phyloP scores from a whole-genome alignment of 2,888 invertebrate species.

The Sesamia inferens region DNA sequence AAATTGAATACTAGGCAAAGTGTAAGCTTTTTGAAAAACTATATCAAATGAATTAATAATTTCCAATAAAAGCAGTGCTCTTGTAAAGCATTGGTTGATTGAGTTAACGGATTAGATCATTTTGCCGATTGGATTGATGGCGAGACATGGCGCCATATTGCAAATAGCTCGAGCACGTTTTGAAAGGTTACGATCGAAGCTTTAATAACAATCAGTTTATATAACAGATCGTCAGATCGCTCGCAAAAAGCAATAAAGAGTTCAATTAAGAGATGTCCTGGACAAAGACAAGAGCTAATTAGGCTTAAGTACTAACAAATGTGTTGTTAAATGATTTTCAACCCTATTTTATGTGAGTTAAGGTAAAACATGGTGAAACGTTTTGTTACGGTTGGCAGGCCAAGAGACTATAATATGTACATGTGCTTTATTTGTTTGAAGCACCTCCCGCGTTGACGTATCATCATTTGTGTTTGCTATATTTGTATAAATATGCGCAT shows the following conservation, averaged over 20 bases:
- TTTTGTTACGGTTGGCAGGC: conserved; percentile 66
- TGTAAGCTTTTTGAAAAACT: neutral
- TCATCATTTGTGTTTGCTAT: conserved; percentile 73
- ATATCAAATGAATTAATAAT: neutral
- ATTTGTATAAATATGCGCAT: conserved; percentile 35
- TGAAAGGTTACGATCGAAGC: conserved; percentile 19
- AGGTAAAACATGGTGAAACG: conserved; percentile 50
- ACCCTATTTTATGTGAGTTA: conserved; percentile 52
- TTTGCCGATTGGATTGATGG: conserved; percentile 6
- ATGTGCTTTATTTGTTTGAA: conserved; percentile 74
- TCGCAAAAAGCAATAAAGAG: conserved; percentile 60
- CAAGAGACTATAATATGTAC: conserved; percentile 71
- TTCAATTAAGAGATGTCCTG: conserved; percentile 67
- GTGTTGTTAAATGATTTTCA: conserved; percentile 38
- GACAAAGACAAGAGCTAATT: conserved; percentile 75
- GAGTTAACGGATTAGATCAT: conserved; percentile 7
- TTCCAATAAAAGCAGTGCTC: neutral
- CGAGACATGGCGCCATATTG: conserved; percentile 34
- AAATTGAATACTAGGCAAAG: conserved; percentile 10
- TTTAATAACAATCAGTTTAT: conserved; percentile 47
- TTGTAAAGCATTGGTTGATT: conserved; percentile 27
- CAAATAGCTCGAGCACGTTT: conserved; percentile 7
- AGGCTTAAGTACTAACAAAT: conserved; percentile 64
- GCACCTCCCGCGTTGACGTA: conserved; percentile 75
- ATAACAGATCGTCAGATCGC: conserved; percentile 54